These are phyloP conservation scores for Pterobdella sp. DNA, from an alignment of 2,888 invertebrate species.

Conservation along the genomic window DNA sequence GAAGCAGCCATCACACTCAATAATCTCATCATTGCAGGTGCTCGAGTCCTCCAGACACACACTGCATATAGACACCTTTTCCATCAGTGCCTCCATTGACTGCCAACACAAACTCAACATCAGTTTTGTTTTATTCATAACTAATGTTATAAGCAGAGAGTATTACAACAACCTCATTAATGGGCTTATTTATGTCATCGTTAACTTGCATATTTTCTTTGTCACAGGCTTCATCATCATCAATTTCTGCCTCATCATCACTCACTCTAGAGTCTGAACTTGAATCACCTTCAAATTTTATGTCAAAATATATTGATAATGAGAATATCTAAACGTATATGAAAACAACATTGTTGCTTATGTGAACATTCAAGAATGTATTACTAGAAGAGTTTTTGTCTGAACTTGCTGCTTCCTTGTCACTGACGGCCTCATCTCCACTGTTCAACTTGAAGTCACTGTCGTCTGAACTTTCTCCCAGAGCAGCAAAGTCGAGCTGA, in stretches of 20 bases:
- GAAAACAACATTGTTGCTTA: no score
- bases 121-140: no score
- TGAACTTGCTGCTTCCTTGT: background rate
- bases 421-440: constrained; percentile 9
- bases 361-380: background rate
- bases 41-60: constrained; percentile 59
- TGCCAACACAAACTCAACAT: no score
- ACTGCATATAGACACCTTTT: constrained; percentile 64
- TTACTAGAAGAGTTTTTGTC: background rate
- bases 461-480: constrained; percentile 85
- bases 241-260: constrained; percentile 27
- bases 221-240: constrained; percentile 25
- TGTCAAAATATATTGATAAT: no score
- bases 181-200: background rate
- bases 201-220: constrained; percentile 5
- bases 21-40: constrained; percentile 70
- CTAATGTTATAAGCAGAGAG: background rate
- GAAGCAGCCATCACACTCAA: constrained; percentile 92
- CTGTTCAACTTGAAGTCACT: constrained; percentile 69
- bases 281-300: constrained; percentile 12
- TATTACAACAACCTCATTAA: background rate
- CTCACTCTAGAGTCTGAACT: no score
- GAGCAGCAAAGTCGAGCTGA: constrained; percentile 51
- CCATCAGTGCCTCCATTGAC: background rate
- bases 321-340: background rate